phyloP scores from a whole-genome alignment of 2,113 vertebrate genomes.

The Aptenodytes forsteri region DNA sequence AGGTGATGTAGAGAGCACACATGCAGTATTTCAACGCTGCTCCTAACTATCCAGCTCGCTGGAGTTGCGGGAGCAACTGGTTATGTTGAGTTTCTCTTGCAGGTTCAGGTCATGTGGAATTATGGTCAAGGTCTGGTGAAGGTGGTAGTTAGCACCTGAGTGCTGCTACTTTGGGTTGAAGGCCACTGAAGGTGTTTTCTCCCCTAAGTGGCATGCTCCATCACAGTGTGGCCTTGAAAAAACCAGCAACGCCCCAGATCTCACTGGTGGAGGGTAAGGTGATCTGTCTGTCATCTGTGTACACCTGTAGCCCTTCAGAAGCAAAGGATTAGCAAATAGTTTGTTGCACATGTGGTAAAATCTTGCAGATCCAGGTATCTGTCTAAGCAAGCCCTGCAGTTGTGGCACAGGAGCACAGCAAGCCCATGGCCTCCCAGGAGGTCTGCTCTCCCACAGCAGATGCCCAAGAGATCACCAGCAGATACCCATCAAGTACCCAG shows the following conservation, averaged over 20 bases:
- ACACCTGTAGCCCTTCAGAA: neutral
- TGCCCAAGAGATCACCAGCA: neutral
- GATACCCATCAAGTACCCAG: neutral
- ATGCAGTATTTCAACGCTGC: neutral
- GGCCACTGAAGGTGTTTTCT: neutral
- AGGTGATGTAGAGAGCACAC: neutral
- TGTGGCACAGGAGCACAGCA: neutral
- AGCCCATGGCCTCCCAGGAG: neutral
- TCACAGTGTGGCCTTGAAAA: neutral
- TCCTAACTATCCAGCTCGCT: neutral
- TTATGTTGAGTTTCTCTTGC: neutral
- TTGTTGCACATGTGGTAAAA: neutral
- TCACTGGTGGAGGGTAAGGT: neutral
- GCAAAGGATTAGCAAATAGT: neutral
- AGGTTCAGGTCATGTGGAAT: neutral
- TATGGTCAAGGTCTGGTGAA: neutral
- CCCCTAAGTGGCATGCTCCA: fast-evolving
- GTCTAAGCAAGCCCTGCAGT: neutral
- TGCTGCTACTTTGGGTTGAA: neutral
- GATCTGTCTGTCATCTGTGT: neutral
- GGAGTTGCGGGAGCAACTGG: neutral
- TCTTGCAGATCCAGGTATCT: neutral
- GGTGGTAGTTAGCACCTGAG: neutral
- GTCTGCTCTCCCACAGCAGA: neutral
- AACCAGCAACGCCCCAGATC: neutral